Conservation (phyloP, 2,113 vertebrate genomes). For the Epinephelus cyanopodus region DNA sequence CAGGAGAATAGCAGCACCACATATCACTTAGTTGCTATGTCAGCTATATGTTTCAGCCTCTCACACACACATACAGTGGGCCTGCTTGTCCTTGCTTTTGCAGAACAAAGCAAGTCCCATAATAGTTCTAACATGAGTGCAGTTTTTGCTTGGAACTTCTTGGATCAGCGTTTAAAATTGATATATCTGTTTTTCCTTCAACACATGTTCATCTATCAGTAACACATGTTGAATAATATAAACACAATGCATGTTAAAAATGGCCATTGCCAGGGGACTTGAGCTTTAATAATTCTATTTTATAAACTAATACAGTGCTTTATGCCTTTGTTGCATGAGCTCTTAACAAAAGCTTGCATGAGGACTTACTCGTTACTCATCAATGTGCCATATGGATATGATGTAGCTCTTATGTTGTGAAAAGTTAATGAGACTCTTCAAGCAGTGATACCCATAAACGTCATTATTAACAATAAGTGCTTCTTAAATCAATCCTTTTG, state of each 20-base stretch:
- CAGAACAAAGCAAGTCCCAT: conserved; percentile 12
- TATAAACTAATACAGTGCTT: conserved; percentile 35
- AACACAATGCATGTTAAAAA: conserved; percentile 46
- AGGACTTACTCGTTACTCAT: conserved; percentile 28
- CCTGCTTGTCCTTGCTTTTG: conserved; percentile 19
- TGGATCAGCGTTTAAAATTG: conserved; percentile 24
- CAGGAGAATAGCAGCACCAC: conserved; percentile 23
- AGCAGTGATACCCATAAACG: conserved; percentile 26
- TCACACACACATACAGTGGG: background rate
- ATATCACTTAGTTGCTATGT: conserved; percentile 38
- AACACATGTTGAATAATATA: conserved; percentile 46
- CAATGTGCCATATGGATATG: conserved; percentile 32
- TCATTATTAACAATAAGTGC: conserved; percentile 9
- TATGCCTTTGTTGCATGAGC: conserved; percentile 42
- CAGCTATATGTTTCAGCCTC: conserved; percentile 34
- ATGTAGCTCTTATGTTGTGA: conserved; percentile 10
- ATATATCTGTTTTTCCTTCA: conserved; percentile 43
- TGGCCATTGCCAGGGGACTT: conserved; percentile 5
- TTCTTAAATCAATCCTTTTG: conserved; percentile 22
- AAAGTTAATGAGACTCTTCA: conserved; percentile 28
- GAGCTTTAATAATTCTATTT: conserved; percentile 23
- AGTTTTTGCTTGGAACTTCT: conserved; percentile 26
- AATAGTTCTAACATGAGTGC: conserved; percentile 29
- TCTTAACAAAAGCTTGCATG: conserved; percentile 28
- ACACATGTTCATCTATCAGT: conserved; percentile 54